phyloP scores from a whole-genome alignment of 2,888 invertebrate genomes.

The Caenorhabditis sp. region DNA sequence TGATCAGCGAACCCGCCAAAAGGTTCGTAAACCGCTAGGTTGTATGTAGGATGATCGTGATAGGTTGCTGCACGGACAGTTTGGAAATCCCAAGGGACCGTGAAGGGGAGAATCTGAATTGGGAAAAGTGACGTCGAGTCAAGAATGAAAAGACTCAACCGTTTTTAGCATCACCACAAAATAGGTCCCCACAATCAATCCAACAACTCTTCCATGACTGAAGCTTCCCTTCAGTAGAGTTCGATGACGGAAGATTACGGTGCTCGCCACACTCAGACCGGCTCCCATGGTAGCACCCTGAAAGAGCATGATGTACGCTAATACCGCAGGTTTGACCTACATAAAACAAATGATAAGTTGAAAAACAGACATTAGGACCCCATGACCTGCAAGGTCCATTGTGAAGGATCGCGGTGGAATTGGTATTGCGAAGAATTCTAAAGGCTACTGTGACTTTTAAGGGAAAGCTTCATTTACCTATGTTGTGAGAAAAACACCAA shows the following conservation, averaged over 20 bases:
- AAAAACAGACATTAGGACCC: constrained; percentile 27
- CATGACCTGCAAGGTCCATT: constrained; percentile 14
- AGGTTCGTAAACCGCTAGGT: constrained; percentile 17
- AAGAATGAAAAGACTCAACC: too few relatives aligned
- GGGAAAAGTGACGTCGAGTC: too few relatives aligned
- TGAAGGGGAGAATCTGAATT: constrained; percentile 42
- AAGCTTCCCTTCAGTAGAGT: constrained; percentile 1
- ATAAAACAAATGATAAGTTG: constrained; percentile 27
- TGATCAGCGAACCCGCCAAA: constrained; percentile 30
- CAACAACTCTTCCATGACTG: neutral
- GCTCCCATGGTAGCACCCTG: neutral
- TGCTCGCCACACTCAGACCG: constrained; percentile 40
- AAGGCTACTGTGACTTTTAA: too few relatives aligned
- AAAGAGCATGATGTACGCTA: too few relatives aligned
- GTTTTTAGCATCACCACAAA: constrained; percentile 13
- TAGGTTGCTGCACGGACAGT: constrained; percentile 11
- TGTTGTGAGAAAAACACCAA: constrained; percentile 43
- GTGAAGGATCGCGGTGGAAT: neutral
- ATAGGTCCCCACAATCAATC: constrained; percentile 20
- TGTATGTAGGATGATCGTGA: constrained; percentile 32
- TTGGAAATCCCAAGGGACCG: constrained; percentile 29
- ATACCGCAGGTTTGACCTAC: too few relatives aligned
- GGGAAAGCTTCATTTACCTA: constrained; percentile 9
- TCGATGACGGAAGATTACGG: constrained; percentile 38
- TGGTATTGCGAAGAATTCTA: too few relatives aligned